Evolutionary conservation across 2,888 invertebrate genomes (phyloP), one percentile per base, ranked within the genome.

Genomic region (Drosophila anceps): DNA sequence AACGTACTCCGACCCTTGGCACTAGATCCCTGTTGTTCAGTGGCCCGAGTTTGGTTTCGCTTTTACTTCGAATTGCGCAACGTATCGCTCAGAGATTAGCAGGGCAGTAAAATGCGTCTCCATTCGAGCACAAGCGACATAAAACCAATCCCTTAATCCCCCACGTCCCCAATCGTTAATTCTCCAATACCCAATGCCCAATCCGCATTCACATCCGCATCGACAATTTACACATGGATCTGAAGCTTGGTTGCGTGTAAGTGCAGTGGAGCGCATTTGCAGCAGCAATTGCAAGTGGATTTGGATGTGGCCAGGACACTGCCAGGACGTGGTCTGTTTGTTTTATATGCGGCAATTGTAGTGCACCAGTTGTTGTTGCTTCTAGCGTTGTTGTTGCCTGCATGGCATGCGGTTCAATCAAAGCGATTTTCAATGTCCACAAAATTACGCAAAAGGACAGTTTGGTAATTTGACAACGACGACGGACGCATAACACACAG

Each of bases 341-440:
- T 88, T 88, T 90, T 90, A 86, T 90, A 79, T 84, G 88, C 79
- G 86, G 75, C 86, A 74, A 86, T 88, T 86, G 86, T 90, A 81
- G 81, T 82, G 79, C 66, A 27, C 53, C 41, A 27, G 63, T 65
- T 59, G 51, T n/a, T 59, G 51, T 60, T 64, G n/a, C 9, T 67
- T 43, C 35, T 69, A 20, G n/a, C 73, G 60, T 59, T 87, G 76
- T 59, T 76, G 72, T 77, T 76, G 81, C 75, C 77, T 71, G 72
- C 74, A 71, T 75, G 63, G 80, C 76, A 84, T 88, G 87, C 90
- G 87, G 87, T 88, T 90, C 90, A 88, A 88, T 88, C 87, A 88
- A 90, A 90, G 90, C 87, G 90, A 88, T 86, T 88, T 90, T 82
- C 87, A 90, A 90, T 88, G 87, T 88, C 87, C 90, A 88, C 87